Conservation (phyloP, 2,797 vertebrate genomes). For the Siniperca obscura region DNA sequence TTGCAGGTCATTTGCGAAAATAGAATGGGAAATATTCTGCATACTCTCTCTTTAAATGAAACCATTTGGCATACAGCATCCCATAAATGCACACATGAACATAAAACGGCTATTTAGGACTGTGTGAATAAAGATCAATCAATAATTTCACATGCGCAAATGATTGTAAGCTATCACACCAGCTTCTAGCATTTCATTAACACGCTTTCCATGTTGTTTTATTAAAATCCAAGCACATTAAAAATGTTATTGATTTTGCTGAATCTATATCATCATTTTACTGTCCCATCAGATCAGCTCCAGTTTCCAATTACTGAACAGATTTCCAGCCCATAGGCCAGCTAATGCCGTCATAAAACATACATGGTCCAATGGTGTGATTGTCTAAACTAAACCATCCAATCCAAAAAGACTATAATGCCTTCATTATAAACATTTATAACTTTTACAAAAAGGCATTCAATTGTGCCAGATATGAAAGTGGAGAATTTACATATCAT, state of each 20-base stretch:
- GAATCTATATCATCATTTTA: conserved; percentile 30
- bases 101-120: conserved; percentile 17
- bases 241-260: conserved; percentile 27
- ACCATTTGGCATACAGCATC: not conserved
- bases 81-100: conserved; percentile 28
- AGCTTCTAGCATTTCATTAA: conserved; percentile 18
- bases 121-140: conserved; percentile 18
- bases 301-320: conserved; percentile 32
- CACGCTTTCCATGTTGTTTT: conserved; percentile 17
- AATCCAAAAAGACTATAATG: not conserved
- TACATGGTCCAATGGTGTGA: conserved; percentile 4
- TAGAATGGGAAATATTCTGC: not conserved
- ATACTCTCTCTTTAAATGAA: conserved; percentile 16
- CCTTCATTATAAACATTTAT: not conserved
- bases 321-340: conserved; percentile 34
- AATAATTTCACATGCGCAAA: conserved; percentile 5
- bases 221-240: conserved; percentile 23
- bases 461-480: not conserved
- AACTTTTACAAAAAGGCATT: not conserved
- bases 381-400: conserved; percentile 16
- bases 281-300: conserved; percentile 28
- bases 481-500: not conserved
- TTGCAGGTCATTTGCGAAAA: not conserved
- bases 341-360: conserved; percentile 50
- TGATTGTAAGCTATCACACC: conserved; percentile 21